These are phyloP conservation scores for Epinephelus fuscoguttatus DNA, from an alignment of 2,113 vertebrate genomes.

Conservation along the genomic window DNA sequence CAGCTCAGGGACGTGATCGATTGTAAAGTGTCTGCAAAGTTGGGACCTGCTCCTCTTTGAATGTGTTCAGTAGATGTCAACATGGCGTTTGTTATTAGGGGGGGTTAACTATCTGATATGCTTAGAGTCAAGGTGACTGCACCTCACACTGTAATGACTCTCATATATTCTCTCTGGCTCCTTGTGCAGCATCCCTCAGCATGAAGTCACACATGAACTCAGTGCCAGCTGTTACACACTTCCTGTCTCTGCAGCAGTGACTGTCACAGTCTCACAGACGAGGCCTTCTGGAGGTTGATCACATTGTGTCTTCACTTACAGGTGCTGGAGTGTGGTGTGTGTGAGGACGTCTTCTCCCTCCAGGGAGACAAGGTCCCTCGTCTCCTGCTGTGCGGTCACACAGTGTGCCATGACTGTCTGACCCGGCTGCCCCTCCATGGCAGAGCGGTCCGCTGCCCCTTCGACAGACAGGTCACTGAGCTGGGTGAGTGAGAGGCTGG, in stretches of 20 bases:
- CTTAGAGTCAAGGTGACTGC: not conserved
- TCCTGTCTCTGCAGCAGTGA: not conserved
- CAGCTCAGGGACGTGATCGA: not conserved
- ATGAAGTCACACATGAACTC: not conserved
- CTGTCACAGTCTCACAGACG: not conserved
- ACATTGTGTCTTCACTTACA: slow-evolving; percentile 48
- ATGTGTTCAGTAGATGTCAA: not conserved
- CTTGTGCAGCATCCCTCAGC: not conserved
- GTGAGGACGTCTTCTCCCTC: slow-evolving; percentile 97
- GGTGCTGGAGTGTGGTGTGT: slow-evolving; percentile 98
- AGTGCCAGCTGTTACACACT: too few species aligned
- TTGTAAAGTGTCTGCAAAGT: not conserved
- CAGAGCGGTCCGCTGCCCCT: slow-evolving; percentile 95
- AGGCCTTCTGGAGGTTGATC: not conserved
- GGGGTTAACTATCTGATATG: not conserved
- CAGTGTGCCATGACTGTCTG: slow-evolving; percentile 97
- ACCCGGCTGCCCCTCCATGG: slow-evolving; percentile 96
- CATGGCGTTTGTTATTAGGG: too few species aligned
- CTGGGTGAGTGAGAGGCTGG: slow-evolving; percentile 86
- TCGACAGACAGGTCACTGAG: slow-evolving; percentile 97
- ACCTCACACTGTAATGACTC: too few species aligned
- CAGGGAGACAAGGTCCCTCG: slow-evolving; percentile 98
- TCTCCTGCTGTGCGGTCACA: slow-evolving; percentile 95
- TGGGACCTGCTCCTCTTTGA: not conserved
- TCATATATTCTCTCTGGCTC: not conserved